Conservation (phyloP, 1,140 invertebrate genomes). For the Drosophila ercepeae region DNA sequence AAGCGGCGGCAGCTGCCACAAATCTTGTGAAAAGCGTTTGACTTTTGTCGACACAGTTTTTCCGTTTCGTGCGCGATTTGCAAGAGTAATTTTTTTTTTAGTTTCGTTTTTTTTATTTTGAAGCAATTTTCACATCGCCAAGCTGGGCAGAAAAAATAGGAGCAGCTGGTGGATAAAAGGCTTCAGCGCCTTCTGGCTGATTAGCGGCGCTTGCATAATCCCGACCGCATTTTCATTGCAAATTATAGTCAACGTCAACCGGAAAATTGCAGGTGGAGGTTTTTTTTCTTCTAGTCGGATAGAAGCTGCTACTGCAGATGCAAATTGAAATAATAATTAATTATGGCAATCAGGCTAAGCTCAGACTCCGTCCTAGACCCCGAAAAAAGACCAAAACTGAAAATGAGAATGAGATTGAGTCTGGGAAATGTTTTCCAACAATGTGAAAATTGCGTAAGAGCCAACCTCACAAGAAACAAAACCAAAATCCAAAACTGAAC, state of each 20-base stretch:
- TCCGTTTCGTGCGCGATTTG: constrained; percentile 1
- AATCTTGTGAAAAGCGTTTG: constrained; percentile 35
- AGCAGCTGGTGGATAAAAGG: constrained; percentile 4
- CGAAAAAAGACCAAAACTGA: constrained; percentile 47
- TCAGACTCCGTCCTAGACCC: constrained; percentile 64
- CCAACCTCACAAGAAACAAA: constrained; percentile 5
- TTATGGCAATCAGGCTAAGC: constrained; percentile 70
- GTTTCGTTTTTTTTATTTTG: not conserved
- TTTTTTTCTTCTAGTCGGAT: not conserved
- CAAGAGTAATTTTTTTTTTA: not conserved
- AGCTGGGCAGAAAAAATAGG: constrained; percentile 43
- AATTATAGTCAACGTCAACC: constrained; percentile 34
- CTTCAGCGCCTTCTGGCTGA: constrained; percentile 38
- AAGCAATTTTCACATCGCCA: constrained; percentile 63
- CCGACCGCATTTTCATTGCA: constrained; percentile 39
- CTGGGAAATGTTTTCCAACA: constrained; percentile 57
- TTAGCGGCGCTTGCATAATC: constrained; percentile 66
- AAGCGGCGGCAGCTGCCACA: constrained; percentile 49
- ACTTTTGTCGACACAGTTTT: constrained; percentile 44
- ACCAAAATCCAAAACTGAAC: not conserved
- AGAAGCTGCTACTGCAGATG: constrained; percentile 44
- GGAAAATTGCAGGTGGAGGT: constrained; percentile 67
- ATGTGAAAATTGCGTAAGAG: constrained; percentile 54
- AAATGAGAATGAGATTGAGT: constrained; percentile 41
- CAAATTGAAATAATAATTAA: constrained; percentile 82